Conservation (phyloP, 2,797 vertebrate genomes). For the Chrosomus eos region DNA sequence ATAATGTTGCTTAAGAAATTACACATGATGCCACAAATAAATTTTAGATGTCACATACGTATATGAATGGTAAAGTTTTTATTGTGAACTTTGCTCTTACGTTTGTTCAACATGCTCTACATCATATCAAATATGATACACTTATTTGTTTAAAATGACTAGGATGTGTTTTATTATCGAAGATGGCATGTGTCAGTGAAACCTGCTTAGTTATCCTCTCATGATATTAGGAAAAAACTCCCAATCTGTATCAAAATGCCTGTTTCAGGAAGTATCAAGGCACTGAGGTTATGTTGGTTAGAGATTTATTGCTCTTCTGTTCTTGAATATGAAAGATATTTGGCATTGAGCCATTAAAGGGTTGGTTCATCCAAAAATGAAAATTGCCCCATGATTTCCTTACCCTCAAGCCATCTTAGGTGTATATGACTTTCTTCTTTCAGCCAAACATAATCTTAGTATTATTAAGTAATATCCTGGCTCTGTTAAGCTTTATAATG, state of each 20-base stretch:
- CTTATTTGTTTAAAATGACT: constrained; percentile 43
- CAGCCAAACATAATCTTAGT: too few species aligned
- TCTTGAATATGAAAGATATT: neutral
- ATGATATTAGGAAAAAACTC: neutral
- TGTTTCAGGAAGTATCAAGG: constrained; percentile 28
- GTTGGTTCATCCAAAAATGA: too few species aligned
- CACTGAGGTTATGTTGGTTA: constrained; percentile 14
- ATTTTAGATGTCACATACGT: neutral
- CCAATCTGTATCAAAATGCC: neutral
- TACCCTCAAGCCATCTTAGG: too few species aligned
- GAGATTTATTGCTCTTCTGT: neutral
- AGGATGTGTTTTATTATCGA: neutral
- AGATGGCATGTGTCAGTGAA: neutral
- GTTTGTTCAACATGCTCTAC: constrained; percentile 56
- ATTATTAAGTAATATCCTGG: too few species aligned
- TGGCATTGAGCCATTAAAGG: neutral
- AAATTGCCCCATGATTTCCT: too few species aligned
- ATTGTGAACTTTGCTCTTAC: neutral
- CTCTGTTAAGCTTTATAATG: too few species aligned
- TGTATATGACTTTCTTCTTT: too few species aligned
- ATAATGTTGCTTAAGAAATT: neutral
- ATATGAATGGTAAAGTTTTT: neutral
- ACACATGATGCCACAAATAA: neutral
- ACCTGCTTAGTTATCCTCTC: neutral
- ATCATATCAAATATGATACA: constrained; percentile 18